These are phyloP conservation scores for Alaudala cheleensis DNA, from an alignment of 2,113 vertebrate genomes.

Conservation along the genomic window DNA sequence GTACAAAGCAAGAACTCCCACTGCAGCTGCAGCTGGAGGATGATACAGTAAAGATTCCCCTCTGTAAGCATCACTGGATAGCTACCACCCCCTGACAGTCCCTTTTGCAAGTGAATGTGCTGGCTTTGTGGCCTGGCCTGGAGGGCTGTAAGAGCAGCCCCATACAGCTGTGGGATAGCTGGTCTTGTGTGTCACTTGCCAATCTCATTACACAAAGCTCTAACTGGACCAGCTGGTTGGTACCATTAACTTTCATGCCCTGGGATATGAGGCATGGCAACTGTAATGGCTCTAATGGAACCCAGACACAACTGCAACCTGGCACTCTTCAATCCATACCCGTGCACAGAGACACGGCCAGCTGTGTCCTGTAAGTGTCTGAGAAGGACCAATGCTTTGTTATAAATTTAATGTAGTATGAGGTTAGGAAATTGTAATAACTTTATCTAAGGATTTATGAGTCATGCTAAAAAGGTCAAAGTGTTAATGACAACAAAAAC, in stretches of 20 bases:
- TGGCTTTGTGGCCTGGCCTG: not conserved
- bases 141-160: not conserved
- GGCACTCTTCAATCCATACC: not conserved
- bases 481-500: constrained; percentile 24
- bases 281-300: not conserved
- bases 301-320: not conserved
- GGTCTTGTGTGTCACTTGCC: not conserved
- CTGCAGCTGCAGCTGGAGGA: not conserved
- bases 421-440: not conserved
- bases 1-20: not conserved
- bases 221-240: not conserved
- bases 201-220: not conserved
- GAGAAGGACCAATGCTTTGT: not conserved
- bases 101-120: not conserved
- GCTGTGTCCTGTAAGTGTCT: not conserved
- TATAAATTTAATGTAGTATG: not conserved
- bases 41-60: not conserved
- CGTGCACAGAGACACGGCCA: not conserved
- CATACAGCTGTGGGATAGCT: not conserved
- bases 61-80: not conserved
- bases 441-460: constrained; percentile 21
- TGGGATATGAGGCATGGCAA: not conserved
- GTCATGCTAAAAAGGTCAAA: not conserved
- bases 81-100: not conserved
- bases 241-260: not conserved